Percentiles rank a stretch among this genome's conserved stretches.
Evolutionary conservation across 2,113 vertebrate genomes (phyloP).

Genomic region (Cardinalis cardinalis): DNA sequence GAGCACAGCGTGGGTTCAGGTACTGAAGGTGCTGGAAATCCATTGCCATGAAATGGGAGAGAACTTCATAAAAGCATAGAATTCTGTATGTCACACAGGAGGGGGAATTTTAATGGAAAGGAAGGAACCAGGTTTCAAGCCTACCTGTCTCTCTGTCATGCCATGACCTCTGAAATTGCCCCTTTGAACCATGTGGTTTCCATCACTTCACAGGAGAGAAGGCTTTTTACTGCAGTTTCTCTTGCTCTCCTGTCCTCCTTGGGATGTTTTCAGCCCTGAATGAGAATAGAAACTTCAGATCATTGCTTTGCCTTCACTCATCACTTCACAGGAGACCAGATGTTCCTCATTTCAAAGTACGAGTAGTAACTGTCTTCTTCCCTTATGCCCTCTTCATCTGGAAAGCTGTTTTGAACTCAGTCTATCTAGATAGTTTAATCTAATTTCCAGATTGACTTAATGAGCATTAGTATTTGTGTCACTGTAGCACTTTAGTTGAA

Average conservation of each 20-base stretch:
- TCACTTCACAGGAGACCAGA: neutral
- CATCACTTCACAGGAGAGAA: neutral
- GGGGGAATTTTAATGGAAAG: neutral
- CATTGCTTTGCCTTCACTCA: neutral
- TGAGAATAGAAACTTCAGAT: neutral
- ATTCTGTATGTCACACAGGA: neutral
- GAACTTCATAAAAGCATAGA: neutral
- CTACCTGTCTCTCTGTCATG: neutral
- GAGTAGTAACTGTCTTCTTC: neutral
- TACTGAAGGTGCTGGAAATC: neutral
- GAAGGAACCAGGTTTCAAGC: neutral
- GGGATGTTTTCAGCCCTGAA: neutral
- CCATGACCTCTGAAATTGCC: neutral
- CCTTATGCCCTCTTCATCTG: neutral
- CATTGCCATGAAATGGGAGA: neutral
- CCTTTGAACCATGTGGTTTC: neutral
- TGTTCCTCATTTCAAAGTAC: neutral
- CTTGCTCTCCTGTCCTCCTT: neutral
- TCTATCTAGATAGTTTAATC: neutral
- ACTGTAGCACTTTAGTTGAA: neutral
- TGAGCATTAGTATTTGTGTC: neutral
- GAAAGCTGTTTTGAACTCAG: neutral
- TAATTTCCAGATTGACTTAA: neutral
- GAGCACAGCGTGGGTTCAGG: neutral
- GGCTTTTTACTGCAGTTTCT: neutral